Percentiles rank a stretch among this genome's conserved stretches.
phyloP scores from a whole-genome alignment of 2,797 vertebrate species.

The Siniperca undulata region DNA sequence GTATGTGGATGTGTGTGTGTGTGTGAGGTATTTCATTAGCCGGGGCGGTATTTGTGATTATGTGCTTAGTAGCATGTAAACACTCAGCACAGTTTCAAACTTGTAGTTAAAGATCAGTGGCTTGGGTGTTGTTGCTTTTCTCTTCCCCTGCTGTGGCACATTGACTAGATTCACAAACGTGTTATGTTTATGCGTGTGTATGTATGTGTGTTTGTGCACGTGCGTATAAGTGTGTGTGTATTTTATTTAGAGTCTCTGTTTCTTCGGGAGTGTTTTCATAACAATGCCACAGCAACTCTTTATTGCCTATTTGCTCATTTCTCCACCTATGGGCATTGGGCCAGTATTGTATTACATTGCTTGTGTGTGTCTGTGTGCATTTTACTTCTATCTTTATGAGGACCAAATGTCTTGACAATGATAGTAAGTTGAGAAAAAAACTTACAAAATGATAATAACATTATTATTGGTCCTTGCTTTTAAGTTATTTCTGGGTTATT shows the following conservation, averaged over 20 bases:
- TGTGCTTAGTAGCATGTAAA: conserved; percentile 54
- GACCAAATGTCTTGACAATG: not conserved
- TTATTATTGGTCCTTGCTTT: not conserved
- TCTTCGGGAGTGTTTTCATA: conserved; percentile 61
- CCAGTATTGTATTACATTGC: conserved; percentile 38
- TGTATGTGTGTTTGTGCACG: conserved; percentile 14
- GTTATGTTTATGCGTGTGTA: conserved; percentile 10
- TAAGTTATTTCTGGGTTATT: not conserved
- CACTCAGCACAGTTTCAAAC: conserved; percentile 51
- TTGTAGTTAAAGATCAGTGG: conserved; percentile 52
- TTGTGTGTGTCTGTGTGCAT: conserved; percentile 25
- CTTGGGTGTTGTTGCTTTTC: conserved; percentile 56
- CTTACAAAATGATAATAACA: not conserved
- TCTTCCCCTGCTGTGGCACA: conserved; percentile 58
- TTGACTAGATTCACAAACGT: conserved; percentile 35
- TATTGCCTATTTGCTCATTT: conserved; percentile 44
- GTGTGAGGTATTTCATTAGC: conserved; percentile 71
- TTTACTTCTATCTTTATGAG: conserved; percentile 25
- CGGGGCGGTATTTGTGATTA: conserved; percentile 45
- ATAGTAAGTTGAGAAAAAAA: not conserved
- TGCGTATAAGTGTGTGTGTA: conserved; percentile 7
- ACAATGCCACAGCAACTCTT: conserved; percentile 39
- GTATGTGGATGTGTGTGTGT: conserved; percentile 25
- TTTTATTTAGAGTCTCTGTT: conserved; percentile 37
- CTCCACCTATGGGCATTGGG: conserved; percentile 33